Conservation (phyloP, 2,113 vertebrate genomes). For the Bungarus multicinctus region DNA sequence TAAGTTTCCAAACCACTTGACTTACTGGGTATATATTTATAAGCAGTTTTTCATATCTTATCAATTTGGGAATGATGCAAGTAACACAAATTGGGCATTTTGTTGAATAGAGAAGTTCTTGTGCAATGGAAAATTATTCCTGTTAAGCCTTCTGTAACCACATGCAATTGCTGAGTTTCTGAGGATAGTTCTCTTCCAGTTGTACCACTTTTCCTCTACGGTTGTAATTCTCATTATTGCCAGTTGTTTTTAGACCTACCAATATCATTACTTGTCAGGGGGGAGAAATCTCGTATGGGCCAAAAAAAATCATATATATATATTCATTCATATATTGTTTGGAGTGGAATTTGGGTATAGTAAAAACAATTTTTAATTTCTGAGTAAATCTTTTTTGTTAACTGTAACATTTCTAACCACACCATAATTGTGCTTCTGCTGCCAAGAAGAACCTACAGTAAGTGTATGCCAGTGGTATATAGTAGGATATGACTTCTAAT, state of each 20-base stretch:
- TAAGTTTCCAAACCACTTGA: not conserved
- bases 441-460: not conserved
- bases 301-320: too few relatives aligned
- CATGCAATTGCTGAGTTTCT: not conserved
- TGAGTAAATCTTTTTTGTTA: not conserved
- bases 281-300: not conserved
- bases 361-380: not conserved
- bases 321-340: not conserved
- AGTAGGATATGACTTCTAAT: not conserved
- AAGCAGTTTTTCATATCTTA: not conserved
- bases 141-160: not conserved
- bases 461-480: not conserved
- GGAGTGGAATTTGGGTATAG: not conserved
- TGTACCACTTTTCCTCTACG: not conserved
- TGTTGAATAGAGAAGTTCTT: not conserved
- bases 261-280: not conserved
- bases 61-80: not conserved
- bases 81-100: not conserved
- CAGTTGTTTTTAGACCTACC: not conserved
- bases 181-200: not conserved
- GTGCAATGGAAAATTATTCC: not conserved
- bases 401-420: not conserved
- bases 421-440: not conserved
- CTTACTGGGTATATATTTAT: constrained; percentile 3
- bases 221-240: not conserved